These are phyloP conservation scores for Smittia aterrima DNA, from an alignment of 2,888 invertebrate species.

Conservation along the genomic window DNA sequence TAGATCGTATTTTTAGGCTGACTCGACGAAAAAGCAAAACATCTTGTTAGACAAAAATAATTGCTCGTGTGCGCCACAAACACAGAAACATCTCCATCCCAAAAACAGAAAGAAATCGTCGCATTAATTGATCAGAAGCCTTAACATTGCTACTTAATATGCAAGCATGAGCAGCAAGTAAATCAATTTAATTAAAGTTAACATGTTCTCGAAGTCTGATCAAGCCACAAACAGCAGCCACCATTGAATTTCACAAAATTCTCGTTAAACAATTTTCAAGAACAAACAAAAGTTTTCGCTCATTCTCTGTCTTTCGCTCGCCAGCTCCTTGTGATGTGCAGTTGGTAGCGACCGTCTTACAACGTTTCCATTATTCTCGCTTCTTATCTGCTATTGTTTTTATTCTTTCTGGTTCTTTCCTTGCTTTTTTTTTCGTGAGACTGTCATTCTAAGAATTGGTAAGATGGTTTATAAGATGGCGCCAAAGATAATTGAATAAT, in stretches of 20 bases:
- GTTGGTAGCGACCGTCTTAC: neutral
- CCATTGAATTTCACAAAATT: slow-evolving; percentile 22
- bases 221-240: neutral
- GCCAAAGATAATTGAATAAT: slow-evolving; percentile 41
- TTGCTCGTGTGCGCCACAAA: neutral
- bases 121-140: neutral
- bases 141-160: neutral
- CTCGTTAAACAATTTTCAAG: slow-evolving; percentile 24
- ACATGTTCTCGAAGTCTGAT: neutral
- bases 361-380: slow-evolving; percentile 28
- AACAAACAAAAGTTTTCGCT: slow-evolving; percentile 19
- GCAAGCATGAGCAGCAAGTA: neutral
- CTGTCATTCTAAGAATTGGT: slow-evolving; percentile 41
- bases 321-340: neutral
- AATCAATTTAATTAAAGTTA: slow-evolving; percentile 18
- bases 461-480: slow-evolving; percentile 40
- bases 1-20: slow-evolving; percentile 6
- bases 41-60: slow-evolving; percentile 29
- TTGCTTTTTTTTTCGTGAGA: slow-evolving; percentile 36
- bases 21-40: slow-evolving; percentile 8
- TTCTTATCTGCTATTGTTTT: slow-evolving; percentile 29
- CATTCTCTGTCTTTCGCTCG: too few species aligned
- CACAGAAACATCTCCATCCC: neutral
- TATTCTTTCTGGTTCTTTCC: slow-evolving; percentile 16
- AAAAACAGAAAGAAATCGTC: neutral